Evolutionary conservation across 2,888 invertebrate genomes (phyloP), one percentile per base, ranked within the genome.

Genomic region (Plagodis pulveraria): DNA sequence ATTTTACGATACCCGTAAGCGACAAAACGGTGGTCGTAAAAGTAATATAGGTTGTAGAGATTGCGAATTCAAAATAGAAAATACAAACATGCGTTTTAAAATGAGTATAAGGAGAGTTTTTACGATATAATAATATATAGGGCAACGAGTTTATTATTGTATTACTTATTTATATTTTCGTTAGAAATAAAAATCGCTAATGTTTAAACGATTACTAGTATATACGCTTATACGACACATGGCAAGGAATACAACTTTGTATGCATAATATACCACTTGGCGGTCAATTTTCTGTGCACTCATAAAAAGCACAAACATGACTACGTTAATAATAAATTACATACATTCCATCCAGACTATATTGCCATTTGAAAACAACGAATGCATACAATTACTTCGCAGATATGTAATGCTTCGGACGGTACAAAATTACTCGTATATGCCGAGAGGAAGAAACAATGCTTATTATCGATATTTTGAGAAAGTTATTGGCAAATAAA

Each of bases 1-100:
- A 81, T 89, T 89, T 89, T 89, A 89, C 84, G 89, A 87, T 86
- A 85, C 81, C 86, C 80, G 80, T 83, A 79, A 89, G 88, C 86
- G 89, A 89, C 89, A 89, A 86, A 83, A 80, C 83, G 77, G 74
- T 78, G 77, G 77, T 77, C 83, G 77, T 89, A 86, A 90, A 89
- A 85, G 76, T 81, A 81, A 87, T 83, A 82, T 83, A 85, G 80
- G 77, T 76, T 77, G 76, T 65, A 66, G 66, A 65, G 67, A 67
- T 71, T 69, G 66, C 62, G 59, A 63, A 65, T 69, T 58, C 62
- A 63, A 64, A 60, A 64, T 66, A 67, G 62, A 58, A 61, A 53
- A 66, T 49, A 6, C 6, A 49, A 42, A 46, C 40, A 52, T 54
- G 36, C 6, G 34, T 63, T 61, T 40, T 40, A 41, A 54, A 33